These are phyloP conservation scores for Nasonia vitripennis DNA, from an alignment of 1,140 invertebrate genomes.

Conservation along the genomic window DNA sequence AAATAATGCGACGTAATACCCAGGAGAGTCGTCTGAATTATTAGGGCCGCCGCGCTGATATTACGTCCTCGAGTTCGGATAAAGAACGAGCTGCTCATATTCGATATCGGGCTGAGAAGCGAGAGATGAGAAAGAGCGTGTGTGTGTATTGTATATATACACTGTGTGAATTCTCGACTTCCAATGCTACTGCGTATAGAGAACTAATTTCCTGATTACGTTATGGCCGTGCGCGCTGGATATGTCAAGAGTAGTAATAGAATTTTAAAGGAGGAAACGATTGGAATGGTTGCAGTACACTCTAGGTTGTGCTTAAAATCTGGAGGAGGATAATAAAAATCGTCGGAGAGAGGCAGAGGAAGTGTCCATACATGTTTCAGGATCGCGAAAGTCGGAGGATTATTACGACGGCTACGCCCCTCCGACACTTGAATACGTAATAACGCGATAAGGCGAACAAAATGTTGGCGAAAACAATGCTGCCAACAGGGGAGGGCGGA, in stretches of 20 bases:
- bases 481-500: background rate
- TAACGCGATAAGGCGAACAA: background rate
- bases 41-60: background rate
- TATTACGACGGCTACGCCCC: background rate
- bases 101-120: background rate
- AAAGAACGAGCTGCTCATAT: background rate
- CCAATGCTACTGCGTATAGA: background rate
- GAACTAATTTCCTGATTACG: background rate
- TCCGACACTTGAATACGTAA: background rate
- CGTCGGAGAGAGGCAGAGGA: background rate
- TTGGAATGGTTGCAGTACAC: background rate
- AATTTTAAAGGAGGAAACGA: background rate
- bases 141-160: background rate
- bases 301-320: background rate
- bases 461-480: slow-evolving; percentile 6
- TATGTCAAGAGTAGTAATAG: background rate
- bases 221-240: background rate
- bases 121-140: background rate
- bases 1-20: slow-evolving; percentile 1
- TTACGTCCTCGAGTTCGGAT: background rate
- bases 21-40: background rate
- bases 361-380: background rate
- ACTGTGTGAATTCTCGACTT: background rate
- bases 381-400: background rate
- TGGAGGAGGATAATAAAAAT: background rate